A percentile compares a stretch with the other conserved stretches of the same genome.
Conservation (phyloP, 2,797 vertebrate species). For the Potorous gilbertii region DNA sequence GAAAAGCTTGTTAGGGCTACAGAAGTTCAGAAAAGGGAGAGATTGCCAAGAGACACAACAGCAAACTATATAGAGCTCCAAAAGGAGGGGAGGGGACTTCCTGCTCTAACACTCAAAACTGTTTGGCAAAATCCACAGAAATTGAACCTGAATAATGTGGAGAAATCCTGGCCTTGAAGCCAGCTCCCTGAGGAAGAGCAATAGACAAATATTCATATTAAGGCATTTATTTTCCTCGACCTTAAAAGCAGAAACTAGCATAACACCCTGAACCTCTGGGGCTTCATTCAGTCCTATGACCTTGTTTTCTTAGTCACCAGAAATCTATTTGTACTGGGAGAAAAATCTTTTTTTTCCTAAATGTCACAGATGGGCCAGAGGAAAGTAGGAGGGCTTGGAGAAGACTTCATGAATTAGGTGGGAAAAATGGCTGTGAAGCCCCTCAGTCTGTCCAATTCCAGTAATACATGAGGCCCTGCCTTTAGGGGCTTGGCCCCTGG, state of each 20-base stretch:
- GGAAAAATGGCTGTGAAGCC: neutral
- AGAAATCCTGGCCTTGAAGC: neutral
- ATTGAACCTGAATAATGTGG: neutral
- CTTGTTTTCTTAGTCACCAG: conserved; percentile 27
- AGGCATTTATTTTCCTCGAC: conserved; percentile 30
- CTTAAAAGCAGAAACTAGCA: neutral
- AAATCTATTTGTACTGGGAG: neutral
- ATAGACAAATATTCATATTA: neutral
- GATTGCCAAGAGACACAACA: neutral
- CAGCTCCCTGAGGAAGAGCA: neutral
- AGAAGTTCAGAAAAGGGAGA: neutral
- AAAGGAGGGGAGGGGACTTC: neutral
- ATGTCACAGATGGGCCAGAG: neutral
- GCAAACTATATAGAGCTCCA: neutral
- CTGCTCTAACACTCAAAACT: neutral
- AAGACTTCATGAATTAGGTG: neutral
- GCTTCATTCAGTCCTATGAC: neutral
- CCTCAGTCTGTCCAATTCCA: no score
- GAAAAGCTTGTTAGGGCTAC: neutral
- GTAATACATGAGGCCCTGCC: no score
- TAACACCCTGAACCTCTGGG: neutral
- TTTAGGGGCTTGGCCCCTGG: no score
- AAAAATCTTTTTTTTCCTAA: neutral
- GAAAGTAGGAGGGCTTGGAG: neutral
- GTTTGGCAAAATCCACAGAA: neutral